A percentile compares a stretch with the other conserved stretches of the same genome.
Conservation (phyloP, 2,797 vertebrate species). For the Intellagama lesueurii region DNA sequence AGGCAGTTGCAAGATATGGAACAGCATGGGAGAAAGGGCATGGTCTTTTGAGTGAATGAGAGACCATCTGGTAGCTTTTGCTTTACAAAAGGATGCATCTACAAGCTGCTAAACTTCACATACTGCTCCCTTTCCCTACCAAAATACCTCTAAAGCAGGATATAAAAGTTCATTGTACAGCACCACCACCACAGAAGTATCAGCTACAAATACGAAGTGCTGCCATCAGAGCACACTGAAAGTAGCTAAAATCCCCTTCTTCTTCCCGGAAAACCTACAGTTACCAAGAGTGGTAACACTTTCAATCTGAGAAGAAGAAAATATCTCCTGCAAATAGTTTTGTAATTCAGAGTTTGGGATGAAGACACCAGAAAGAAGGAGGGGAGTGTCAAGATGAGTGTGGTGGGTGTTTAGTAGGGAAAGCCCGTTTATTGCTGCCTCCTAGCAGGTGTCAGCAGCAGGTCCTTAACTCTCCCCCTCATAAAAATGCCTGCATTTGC, state of each 20-base stretch:
- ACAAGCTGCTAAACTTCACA: neutral
- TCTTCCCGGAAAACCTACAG: neutral
- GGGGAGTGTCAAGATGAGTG: neutral
- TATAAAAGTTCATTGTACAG: neutral
- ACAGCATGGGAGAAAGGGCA: neutral
- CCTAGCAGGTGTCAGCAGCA: neutral
- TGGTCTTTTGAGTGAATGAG: neutral
- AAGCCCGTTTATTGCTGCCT: rapidly evolving
- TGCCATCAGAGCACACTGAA: neutral
- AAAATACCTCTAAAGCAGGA: neutral
- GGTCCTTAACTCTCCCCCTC: conserved; percentile 43
- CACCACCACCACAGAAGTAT: neutral
- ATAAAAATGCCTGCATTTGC: conserved; percentile 34
- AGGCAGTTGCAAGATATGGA: neutral
- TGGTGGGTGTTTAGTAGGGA: rapidly evolving
- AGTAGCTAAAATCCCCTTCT: neutral
- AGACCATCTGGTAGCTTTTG: neutral
- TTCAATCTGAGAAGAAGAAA: neutral
- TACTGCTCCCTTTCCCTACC: neutral
- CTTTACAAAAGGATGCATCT: neutral
- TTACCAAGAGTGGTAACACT: rapidly evolving
- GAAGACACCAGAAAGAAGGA: rapidly evolving
- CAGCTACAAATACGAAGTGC: neutral
- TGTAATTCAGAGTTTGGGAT: neutral
- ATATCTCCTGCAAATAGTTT: conserved; percentile 1